Base-by-base conservation (phyloP, 2,113 vertebrate genomes). In the Egretta garzetta region DNA sequence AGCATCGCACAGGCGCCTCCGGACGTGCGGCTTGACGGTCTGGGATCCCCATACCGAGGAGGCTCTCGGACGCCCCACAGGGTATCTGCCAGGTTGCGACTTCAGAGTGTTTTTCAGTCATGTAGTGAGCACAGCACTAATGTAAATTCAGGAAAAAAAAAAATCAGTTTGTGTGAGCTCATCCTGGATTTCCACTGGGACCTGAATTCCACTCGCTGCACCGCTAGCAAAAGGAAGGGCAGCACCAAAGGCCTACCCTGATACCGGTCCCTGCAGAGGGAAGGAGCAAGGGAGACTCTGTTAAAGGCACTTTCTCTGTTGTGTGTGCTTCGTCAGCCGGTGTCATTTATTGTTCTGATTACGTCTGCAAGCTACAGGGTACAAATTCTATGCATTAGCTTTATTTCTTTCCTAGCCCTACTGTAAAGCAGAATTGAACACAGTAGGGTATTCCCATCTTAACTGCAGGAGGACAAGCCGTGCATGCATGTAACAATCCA, bases 1-100 rank as follows among this genome's bases (percentile, higher is more conserved):
- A 22, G 53, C 19, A 13, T 14, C 2, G 1, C 2, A 1, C 35
- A 16, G 58, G 35, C 33, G 14, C 21, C 30, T 26, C 37, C 2
- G 7, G 58, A 2, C 4, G 4, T 7, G 28, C 1, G 0, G 53
- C 10, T 14, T 9, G 32, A 2, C 0, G 5, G 26, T 12, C 39
- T 6, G 43, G 20, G 17, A 5, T 49, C 10, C 33, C 20, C 1
- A 0, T 14, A 28, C n/a, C 5, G 1, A 37, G 14, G 21, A 17
- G 30, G 45, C 19, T 21, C 18, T 37, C 9, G 2, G 28, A 3
- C 39, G 68, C 55, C 55, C 7, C 47, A 2, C 22, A 8, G 8
- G 17, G 0, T 8, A 10, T 14, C 21, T 28, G 39, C 24, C 16
- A 6, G n/a, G 10, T 1, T 53, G 52, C 2, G 30, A 3, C 41